Base-by-base conservation (phyloP, 2,113 vertebrate species). In the Ochotona curzoniae region DNA sequence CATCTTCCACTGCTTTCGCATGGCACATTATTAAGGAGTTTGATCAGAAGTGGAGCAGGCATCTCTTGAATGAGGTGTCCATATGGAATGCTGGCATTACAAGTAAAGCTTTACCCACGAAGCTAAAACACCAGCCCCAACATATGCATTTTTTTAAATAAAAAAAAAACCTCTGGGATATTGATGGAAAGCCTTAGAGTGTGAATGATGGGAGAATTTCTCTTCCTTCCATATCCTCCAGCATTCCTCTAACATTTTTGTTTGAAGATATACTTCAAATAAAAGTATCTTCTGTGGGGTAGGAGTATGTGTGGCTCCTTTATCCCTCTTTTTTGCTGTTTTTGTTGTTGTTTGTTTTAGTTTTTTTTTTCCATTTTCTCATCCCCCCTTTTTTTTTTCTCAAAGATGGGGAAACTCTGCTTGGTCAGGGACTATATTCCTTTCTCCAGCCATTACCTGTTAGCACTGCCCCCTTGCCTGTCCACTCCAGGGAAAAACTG, bases 241-340 rank as follows among this genome's bases (percentile, higher is more conserved):
- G 23, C 76, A n/a, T 51, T 87, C n/a, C 38, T 21, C 14, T 21
- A 25, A 47, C 2, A 38, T 63, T 93, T 32, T 91, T 79, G 93
- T 75, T 80, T 89, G 51, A 76, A 38, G 80, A 66, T 30, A 9
- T 12, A 7, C 0, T 32, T 82, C 60, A 89, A 47, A 69, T 51
- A 28, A 2, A 63, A 17, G 6, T 51, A 23, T 93, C 28, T 79
- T 73, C n/a, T 26, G 7, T 23, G 47, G 67, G 87, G 63, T 75
- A 30, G 28, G 47, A 69, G 32, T 32, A 25, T 2, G 2, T 12
- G 13, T 47, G 66, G 18, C 26, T 78, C 26, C 17, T 66, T 60
- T 63, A 4, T 51, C 5, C 9, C 17, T 54, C 21, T 47, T 15
- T 5, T 30, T 23, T 61, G 51, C 5, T 47, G 6, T 44, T 44